Conservation (phyloP, 2,113 vertebrate genomes). For the Myotis lucifugus region DNA sequence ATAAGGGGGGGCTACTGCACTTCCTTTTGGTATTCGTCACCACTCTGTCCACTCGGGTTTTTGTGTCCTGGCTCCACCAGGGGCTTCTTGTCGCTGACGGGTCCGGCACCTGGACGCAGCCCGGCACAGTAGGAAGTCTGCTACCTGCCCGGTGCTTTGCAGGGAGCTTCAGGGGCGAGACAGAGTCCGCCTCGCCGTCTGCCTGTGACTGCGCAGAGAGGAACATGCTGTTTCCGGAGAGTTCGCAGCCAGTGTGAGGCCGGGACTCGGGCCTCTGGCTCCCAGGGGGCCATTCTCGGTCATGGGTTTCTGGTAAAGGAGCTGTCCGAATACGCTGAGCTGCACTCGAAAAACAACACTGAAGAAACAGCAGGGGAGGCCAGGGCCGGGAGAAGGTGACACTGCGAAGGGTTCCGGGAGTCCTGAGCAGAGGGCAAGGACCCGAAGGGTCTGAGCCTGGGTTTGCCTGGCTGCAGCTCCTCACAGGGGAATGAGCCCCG, state of each 20-base stretch:
- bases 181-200: neutral
- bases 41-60: rapidly evolving
- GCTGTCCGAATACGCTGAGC: neutral
- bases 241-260: rapidly evolving
- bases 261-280: neutral
- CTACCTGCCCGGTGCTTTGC: neutral
- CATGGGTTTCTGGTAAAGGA: neutral
- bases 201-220: too few species aligned
- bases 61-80: neutral
- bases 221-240: neutral
- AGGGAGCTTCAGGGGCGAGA: too few species aligned
- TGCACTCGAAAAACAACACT: rapidly evolving
- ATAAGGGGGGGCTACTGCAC: neutral
- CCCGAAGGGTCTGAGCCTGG: neutral
- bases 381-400: neutral
- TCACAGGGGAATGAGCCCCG: neutral
- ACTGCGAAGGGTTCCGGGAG: neutral
- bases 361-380: neutral
- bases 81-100: neutral
- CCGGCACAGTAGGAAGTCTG: too few species aligned
- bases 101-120: too few species aligned
- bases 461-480: neutral
- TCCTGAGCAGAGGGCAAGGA: neutral
- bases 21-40: neutral
- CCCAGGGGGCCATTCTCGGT: neutral